Evolutionary conservation across 2,888 invertebrate species (phyloP).

Genomic region (Abscondita cerata): DNA sequence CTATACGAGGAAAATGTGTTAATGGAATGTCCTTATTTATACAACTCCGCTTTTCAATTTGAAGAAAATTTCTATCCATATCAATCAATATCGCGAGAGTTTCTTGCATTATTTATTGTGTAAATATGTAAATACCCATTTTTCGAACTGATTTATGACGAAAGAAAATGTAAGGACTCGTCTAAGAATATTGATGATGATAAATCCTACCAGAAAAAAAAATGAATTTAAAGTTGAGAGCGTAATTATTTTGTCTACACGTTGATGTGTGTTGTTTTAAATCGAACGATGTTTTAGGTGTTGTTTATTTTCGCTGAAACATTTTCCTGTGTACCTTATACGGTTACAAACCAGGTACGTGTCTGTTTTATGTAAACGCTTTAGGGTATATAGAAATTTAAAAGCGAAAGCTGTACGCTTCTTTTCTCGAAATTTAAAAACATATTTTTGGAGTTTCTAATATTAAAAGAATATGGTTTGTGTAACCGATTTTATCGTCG

Average conservation of each 20-base stretch:
- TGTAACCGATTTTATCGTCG: slow-evolving; percentile 7
- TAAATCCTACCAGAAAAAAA: too few relatives aligned
- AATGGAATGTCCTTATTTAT: too few relatives aligned
- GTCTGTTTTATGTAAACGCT: slow-evolving; percentile 6
- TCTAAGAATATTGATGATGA: too few relatives aligned
- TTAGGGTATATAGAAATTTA: slow-evolving; percentile 3
- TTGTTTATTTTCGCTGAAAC: not conserved
- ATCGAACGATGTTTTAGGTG: slow-evolving; percentile 2
- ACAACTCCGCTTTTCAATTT: too few relatives aligned
- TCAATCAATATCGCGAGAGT: too few relatives aligned
- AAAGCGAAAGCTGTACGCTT: not conserved
- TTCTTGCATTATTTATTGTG: too few relatives aligned
- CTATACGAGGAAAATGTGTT: too few relatives aligned
- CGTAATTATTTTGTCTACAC: not conserved
- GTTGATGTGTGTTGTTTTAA: not conserved
- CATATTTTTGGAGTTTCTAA: not conserved
- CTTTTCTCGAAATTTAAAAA: slow-evolving; percentile 1
- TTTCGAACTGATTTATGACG: too few relatives aligned
- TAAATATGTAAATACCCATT: too few relatives aligned
- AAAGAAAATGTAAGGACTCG: too few relatives aligned
- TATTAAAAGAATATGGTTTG: not conserved
- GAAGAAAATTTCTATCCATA: too few relatives aligned
- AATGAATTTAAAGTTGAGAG: not conserved
- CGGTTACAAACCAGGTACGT: slow-evolving; percentile 8
- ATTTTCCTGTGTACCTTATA: slow-evolving; percentile 8